Evolutionary conservation across 2,888 invertebrate genomes (phyloP).

Genomic region (Oligia latruncula): DNA sequence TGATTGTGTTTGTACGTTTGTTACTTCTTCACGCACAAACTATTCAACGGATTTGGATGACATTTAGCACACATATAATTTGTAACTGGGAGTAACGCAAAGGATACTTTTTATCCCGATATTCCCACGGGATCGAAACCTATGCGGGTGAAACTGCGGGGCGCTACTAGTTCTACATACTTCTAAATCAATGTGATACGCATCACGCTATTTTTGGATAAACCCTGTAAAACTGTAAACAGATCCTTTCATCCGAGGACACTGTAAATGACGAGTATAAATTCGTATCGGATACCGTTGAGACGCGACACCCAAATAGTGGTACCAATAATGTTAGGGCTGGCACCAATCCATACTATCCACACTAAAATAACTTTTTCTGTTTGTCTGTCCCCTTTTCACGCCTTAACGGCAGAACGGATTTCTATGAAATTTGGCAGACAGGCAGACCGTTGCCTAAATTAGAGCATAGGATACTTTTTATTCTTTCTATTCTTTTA

Average conservation of each 20-base stretch:
- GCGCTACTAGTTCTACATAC: neutral
- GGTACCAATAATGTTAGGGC: conserved; percentile 27
- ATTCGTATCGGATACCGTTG: conserved; percentile 52
- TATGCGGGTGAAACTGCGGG: too few relatives aligned
- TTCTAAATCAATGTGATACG: neutral
- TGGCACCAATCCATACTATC: conserved; percentile 8
- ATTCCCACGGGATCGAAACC: too few relatives aligned
- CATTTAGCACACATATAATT: too few relatives aligned
- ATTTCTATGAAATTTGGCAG: neutral
- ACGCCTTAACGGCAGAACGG: neutral
- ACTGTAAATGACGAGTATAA: conserved; percentile 52
- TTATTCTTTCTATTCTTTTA: too few relatives aligned
- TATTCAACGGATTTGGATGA: too few relatives aligned
- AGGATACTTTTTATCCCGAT: too few relatives aligned
- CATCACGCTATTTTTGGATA: neutral
- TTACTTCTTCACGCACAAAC: too few relatives aligned
- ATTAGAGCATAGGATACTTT: neutral
- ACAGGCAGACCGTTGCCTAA: neutral
- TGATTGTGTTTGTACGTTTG: too few relatives aligned
- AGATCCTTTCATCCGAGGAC: conserved; percentile 29
- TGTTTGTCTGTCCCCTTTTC: neutral
- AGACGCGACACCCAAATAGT: conserved; percentile 38
- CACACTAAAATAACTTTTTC: neutral
- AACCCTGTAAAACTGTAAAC: conserved; percentile 8
- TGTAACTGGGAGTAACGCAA: too few relatives aligned